Percentiles rank a stretch among this genome's conserved stretches.
phyloP scores from a whole-genome alignment of 2,888 invertebrate species.

The Calameuta pallipes region DNA sequence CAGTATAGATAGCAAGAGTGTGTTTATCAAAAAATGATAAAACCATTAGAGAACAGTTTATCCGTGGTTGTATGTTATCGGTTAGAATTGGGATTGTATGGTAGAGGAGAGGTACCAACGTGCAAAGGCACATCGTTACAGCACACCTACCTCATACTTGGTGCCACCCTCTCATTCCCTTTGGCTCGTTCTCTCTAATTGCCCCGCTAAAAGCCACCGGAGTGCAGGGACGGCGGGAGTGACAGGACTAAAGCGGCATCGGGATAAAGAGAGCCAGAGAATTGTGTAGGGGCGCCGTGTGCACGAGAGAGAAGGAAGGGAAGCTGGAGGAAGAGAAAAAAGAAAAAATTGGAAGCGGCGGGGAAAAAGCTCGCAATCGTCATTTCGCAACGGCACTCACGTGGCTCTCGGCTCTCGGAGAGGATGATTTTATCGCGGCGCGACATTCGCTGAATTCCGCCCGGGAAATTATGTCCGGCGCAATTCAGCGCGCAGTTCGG shows the following conservation, averaged over 20 bases:
- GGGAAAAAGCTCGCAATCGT: constrained; percentile 10
- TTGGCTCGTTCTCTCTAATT: constrained; percentile 12
- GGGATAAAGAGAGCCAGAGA: background rate
- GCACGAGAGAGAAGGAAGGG: constrained; percentile 5
- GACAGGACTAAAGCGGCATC: background rate
- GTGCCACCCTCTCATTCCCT: background rate
- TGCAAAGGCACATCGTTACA: background rate
- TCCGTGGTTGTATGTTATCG: background rate
- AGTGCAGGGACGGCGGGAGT: background rate
- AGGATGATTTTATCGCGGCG: constrained; percentile 18
- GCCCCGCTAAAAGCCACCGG: constrained; percentile 15
- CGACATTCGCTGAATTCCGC: constrained; percentile 24
- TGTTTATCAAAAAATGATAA: background rate
- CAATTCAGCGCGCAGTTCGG: constrained; percentile 23
- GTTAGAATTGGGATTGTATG: background rate
- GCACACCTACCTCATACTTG: background rate
- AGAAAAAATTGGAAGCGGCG: constrained; percentile 8
- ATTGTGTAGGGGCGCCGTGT: background rate
- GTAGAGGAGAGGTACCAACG: background rate
- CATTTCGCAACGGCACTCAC: constrained; percentile 2
- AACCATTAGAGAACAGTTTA: background rate
- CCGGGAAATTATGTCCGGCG: constrained; percentile 24
- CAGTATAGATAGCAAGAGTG: background rate
- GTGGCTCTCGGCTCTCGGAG: constrained; percentile 1
- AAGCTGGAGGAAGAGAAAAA: constrained; percentile 4